A percentile compares a stretch with the other conserved stretches of the same genome.
Conservation (phyloP, 2,888 invertebrate genomes). For the Drosophila mercatorum region DNA sequence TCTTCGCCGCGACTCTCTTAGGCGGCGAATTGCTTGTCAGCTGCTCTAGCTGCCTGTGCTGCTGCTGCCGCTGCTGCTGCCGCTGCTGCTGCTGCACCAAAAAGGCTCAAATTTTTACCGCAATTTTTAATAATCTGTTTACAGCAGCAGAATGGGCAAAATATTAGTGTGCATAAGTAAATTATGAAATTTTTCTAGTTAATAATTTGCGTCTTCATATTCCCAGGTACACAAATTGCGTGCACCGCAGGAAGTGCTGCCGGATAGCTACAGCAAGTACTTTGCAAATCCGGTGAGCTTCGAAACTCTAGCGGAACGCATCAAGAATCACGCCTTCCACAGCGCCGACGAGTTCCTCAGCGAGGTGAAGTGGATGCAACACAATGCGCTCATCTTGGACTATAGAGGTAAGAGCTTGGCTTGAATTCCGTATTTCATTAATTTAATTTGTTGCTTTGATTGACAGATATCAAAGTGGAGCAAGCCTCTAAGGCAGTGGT, state of each 20-base stretch:
- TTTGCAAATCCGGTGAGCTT: slow-evolving; percentile 96
- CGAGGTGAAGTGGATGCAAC: slow-evolving; percentile 96
- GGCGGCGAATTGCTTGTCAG: slow-evolving; percentile 49
- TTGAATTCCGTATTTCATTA: not conserved
- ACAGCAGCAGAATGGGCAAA: not conserved
- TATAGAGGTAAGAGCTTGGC: slow-evolving; percentile 87
- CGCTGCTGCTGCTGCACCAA: slow-evolving; percentile 19
- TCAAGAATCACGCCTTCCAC: slow-evolving; percentile 90
- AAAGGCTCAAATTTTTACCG: slow-evolving; percentile 9
- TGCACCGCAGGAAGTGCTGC: slow-evolving; percentile 63
- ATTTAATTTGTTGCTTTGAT: not conserved
- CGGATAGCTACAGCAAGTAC: slow-evolving; percentile 86
- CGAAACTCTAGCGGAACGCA: slow-evolving; percentile 90
- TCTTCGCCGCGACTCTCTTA: slow-evolving; percentile 50
- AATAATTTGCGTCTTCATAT: not conserved
- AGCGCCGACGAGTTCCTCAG: slow-evolving; percentile 95
- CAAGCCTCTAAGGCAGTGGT: slow-evolving; percentile 88
- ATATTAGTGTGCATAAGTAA: not conserved
- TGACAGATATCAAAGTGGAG: slow-evolving; percentile 61
- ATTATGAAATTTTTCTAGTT: not conserved
- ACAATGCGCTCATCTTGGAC: slow-evolving; percentile 94
- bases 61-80: slow-evolving; percentile 2
- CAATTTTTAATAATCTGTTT: not conserved
- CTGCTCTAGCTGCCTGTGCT: slow-evolving; percentile 9
- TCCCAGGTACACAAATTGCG: slow-evolving; percentile 59